Percentiles rank a stretch among this genome's conserved stretches.
These are phyloP conservation scores for Mus spretus DNA, from an alignment of 2,797 vertebrate species.

Conservation along the genomic window DNA sequence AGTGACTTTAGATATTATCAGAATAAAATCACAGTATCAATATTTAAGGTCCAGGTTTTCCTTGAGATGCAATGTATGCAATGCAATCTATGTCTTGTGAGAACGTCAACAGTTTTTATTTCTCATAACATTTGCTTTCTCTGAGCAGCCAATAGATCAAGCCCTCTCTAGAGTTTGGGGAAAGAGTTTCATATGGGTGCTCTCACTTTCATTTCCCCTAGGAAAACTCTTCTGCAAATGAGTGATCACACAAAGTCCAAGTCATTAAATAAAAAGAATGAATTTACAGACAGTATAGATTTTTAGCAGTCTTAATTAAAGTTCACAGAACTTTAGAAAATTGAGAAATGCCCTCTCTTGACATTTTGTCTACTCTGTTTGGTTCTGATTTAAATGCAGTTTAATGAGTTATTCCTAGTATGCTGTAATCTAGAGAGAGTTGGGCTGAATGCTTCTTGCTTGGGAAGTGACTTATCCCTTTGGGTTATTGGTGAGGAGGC, in stretches of 20 bases:
- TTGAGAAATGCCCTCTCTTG: slow-evolving; percentile 71
- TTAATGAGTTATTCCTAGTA: slow-evolving; percentile 64
- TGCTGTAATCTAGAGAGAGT: neutral
- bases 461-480: neutral
- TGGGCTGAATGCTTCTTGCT: neutral
- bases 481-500: neutral
- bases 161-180: neutral
- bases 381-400: slow-evolving; percentile 59
- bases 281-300: slow-evolving; percentile 61
- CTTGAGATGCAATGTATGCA: neutral
- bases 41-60: slow-evolving; percentile 45
- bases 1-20: neutral
- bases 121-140: neutral
- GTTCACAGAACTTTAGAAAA: slow-evolving; percentile 71
- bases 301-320: slow-evolving; percentile 78
- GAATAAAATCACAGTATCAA: neutral
- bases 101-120: neutral
- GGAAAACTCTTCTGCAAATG: slow-evolving; percentile 16
- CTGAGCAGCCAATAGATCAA: neutral
- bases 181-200: slow-evolving; percentile 40
- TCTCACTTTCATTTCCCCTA: neutral
- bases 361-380: slow-evolving; percentile 64
- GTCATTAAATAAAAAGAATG: slow-evolving; percentile 69
- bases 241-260: slow-evolving; percentile 47
- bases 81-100: neutral